phyloP scores from a whole-genome alignment of 2,113 vertebrate genomes.

The Chaetura pelagica region DNA sequence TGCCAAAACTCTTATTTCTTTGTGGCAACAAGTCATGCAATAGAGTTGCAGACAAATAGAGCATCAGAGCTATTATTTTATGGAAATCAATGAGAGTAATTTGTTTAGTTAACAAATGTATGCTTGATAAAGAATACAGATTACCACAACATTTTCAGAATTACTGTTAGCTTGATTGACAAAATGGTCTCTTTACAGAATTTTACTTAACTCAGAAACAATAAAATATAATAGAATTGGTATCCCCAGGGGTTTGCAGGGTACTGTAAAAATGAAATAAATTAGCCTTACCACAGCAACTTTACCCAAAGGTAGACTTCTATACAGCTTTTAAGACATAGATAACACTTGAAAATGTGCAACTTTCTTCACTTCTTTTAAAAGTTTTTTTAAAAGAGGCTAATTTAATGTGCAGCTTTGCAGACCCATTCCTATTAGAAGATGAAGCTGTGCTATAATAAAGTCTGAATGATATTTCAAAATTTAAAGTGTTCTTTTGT shows the following conservation, averaged over 20 bases:
- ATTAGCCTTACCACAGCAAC: constrained; percentile 1
- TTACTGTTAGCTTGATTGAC: constrained; percentile 32
- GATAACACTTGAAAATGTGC: not conserved
- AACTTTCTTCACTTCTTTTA: not conserved
- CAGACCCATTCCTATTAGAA: not conserved
- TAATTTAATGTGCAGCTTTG: not conserved
- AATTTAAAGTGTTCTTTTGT: constrained; percentile 4
- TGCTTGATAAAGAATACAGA: constrained; percentile 62
- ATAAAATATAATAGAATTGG: constrained; percentile 46
- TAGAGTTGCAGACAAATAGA: not conserved
- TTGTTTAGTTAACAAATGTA: constrained; percentile 64
- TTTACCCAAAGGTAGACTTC: constrained; percentile 9
- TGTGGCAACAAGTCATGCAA: constrained; percentile 4
- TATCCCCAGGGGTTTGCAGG: constrained; percentile 5
- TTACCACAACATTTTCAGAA: constrained; percentile 24
- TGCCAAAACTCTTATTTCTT: constrained; percentile 17
- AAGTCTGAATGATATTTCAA: not conserved
- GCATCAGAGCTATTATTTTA: constrained; percentile 11
- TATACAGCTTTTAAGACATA: not conserved
- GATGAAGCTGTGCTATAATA: not conserved
- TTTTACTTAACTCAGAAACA: constrained; percentile 34
- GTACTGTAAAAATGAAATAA: constrained; percentile 39
- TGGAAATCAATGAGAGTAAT: constrained; percentile 54
- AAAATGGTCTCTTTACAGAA: constrained; percentile 26
- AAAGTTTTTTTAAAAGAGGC: no score